A percentile compares a stretch with the other conserved stretches of the same genome.
Evolutionary conservation across 2,888 invertebrate species (phyloP).

Genomic region (Bruchidius siliquastri): DNA sequence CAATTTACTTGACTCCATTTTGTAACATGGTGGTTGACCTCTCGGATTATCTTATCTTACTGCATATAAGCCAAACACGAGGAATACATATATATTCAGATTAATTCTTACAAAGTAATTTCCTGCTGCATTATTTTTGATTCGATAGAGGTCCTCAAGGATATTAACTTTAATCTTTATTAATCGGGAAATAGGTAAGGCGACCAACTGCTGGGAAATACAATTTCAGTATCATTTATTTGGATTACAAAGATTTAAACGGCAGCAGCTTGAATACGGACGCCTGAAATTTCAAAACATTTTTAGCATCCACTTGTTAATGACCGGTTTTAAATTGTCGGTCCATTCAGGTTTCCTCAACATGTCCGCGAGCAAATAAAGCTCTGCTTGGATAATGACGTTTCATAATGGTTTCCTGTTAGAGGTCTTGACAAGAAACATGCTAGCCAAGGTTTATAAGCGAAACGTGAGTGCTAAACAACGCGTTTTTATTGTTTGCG

Average conservation of each 20-base stretch:
- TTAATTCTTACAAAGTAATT: neutral
- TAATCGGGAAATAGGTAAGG: neutral
- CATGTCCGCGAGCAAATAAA: neutral
- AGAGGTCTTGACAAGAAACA: neutral
- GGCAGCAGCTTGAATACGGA: neutral
- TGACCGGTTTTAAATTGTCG: neutral
- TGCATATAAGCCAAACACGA: no score
- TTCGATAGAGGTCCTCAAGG: neutral
- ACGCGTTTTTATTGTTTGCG: neutral
- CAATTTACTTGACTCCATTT: no score
- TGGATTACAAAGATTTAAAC: neutral
- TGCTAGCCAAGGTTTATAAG: neutral
- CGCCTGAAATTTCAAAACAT: neutral
- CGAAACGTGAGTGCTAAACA: neutral
- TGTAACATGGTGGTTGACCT: no score
- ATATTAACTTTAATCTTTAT: neutral
- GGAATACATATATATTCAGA: neutral
- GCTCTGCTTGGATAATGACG: conserved; percentile 1
- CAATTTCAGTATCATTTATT: neutral
- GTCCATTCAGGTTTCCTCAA: neutral
- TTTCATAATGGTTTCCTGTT: conserved; percentile 1
- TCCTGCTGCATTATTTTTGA: neutral
- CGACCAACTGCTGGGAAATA: neutral
- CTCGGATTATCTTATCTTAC: no score
- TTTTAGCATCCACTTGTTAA: neutral